Conservation (phyloP, 2,113 vertebrate genomes). For the Bubalus kerabau region DNA sequence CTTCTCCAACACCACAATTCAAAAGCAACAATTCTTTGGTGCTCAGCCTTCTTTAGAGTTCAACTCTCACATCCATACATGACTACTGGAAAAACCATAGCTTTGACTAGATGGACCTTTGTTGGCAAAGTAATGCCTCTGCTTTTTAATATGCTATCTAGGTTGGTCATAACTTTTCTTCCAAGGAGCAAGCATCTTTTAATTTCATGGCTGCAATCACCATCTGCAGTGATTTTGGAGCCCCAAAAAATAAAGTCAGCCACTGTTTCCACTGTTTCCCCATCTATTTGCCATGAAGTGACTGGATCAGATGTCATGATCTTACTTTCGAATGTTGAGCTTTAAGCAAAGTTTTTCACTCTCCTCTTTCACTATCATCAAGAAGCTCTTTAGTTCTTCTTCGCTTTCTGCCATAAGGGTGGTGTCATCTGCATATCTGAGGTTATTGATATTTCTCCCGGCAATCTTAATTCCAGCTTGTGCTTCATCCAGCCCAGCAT, state of each 20-base stretch:
- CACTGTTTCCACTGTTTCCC: not conserved
- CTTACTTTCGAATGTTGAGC: not conserved
- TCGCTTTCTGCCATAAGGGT: not conserved
- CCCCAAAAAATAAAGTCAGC: not conserved
- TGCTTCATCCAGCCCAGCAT: accelerated
- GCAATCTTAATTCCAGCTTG: not conserved
- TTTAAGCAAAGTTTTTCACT: not conserved
- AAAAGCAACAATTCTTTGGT: accelerated
- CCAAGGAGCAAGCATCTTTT: not conserved
- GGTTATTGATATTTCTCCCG: not conserved
- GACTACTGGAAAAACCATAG: not conserved
- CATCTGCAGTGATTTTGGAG: not conserved
- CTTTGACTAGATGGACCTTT: not conserved
- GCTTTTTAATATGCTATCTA: not conserved
- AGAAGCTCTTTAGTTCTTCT: not conserved
- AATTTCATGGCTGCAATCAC: not conserved
- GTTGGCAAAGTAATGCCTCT: not conserved
- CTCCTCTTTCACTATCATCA: not conserved
- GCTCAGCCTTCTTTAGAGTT: not conserved
- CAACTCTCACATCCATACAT: not conserved
- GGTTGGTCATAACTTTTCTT: not conserved
- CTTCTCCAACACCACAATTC: not conserved
- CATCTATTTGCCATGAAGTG: not conserved
- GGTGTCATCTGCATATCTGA: not conserved
- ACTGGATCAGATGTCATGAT: not conserved